Evolutionary conservation across 2,797 vertebrate genomes (phyloP).

Genomic region (Myripristis jacobus): DNA sequence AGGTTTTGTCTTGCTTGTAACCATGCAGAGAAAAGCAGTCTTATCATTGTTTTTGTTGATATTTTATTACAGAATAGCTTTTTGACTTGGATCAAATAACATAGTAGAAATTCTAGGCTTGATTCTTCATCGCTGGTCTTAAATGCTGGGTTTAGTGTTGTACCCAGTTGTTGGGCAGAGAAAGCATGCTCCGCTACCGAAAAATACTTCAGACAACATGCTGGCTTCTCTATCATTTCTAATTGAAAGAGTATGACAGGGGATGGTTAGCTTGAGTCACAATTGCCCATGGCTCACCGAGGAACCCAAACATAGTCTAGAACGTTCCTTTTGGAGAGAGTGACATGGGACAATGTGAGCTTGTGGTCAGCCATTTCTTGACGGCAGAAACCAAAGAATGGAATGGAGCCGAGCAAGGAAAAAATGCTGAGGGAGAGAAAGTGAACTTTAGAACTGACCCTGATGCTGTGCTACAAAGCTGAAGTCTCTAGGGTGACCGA

Average conservation of each 20-base stretch:
- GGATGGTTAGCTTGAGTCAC: slow-evolving; percentile 68
- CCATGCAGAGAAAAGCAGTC: not conserved
- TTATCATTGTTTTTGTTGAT: slow-evolving; percentile 2
- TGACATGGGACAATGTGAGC: slow-evolving; percentile 70
- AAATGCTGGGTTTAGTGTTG: slow-evolving; percentile 20
- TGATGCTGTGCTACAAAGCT: slow-evolving; percentile 12
- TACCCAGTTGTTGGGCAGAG: slow-evolving; percentile 10
- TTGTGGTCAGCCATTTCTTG: slow-evolving; percentile 75
- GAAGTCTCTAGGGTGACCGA: not conserved
- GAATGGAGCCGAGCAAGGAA: slow-evolving; percentile 36
- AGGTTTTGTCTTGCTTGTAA: not conserved
- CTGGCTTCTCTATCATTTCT: slow-evolving; percentile 63
- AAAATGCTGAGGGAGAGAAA: slow-evolving; percentile 32
- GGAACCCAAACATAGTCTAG: slow-evolving; percentile 74
- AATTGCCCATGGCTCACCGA: slow-evolving; percentile 58
- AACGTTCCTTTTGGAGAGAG: slow-evolving; percentile 68
- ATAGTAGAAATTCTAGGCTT: slow-evolving; percentile 10
- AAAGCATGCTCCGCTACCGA: slow-evolving; percentile 37
- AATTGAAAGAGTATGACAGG: slow-evolving; percentile 74
- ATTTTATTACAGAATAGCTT: slow-evolving; percentile 6
- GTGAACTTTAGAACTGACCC: slow-evolving; percentile 27
- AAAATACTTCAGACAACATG: slow-evolving; percentile 50
- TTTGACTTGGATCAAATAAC: slow-evolving; percentile 11
- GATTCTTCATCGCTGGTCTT: slow-evolving; percentile 12
- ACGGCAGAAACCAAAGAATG: slow-evolving; percentile 58